phyloP scores from a whole-genome alignment of 2,888 invertebrate species.

The Apantesis nais region DNA sequence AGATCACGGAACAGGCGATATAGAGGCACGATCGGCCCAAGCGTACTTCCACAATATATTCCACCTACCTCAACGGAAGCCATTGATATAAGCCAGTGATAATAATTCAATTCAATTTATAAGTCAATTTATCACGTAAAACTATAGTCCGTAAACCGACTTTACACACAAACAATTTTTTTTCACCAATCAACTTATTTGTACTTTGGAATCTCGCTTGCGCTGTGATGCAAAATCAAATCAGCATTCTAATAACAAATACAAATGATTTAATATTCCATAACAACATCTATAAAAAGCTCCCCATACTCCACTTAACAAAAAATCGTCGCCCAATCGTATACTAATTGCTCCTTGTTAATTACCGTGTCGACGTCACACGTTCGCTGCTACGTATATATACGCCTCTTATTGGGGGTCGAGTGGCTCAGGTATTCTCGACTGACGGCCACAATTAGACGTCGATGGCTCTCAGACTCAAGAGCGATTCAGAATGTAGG shows the following conservation, averaged over 20 bases:
- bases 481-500: conserved; percentile 22
- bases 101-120: too few species aligned
- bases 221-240: not conserved
- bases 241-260: not conserved
- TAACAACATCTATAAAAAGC: not conserved
- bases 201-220: too few species aligned
- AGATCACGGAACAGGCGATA: too few species aligned
- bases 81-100: too few species aligned
- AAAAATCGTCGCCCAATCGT: conserved; percentile 19
- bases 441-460: conserved; percentile 27
- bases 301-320: conserved; percentile 3
- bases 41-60: too few species aligned
- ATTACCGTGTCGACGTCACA: conserved; percentile 25
- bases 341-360: conserved; percentile 31
- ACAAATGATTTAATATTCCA: not conserved
- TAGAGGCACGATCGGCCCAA: too few species aligned
- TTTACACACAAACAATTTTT: too few species aligned
- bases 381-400: conserved; percentile 12
- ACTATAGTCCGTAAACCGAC: too few species aligned
- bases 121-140: too few species aligned
- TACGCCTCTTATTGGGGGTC: conserved; percentile 33
- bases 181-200: too few species aligned
- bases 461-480: conserved; percentile 23
- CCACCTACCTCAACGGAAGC: too few species aligned
- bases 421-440: conserved; percentile 42